Base-by-base conservation (phyloP, 2,113 vertebrate genomes). In the Prietella phreatophila region DNA sequence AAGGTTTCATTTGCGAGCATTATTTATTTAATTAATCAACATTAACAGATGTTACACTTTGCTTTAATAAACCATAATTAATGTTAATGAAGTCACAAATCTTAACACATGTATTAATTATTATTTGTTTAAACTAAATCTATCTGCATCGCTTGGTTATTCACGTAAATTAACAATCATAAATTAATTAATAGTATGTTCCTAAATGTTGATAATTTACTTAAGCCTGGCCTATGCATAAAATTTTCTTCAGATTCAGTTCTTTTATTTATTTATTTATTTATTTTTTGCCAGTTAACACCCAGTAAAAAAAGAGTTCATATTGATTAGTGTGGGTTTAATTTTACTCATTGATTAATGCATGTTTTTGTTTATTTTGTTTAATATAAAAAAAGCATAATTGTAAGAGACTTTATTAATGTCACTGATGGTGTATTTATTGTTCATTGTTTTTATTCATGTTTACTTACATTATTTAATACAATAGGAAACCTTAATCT, bases 11-110 rank as follows among this genome's bases (percentile, higher is more conserved):
- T 81, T 1, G n/a, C 5, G 8, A 17, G 15, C 27, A 15, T 15
- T 30, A 79, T 53, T 79, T 79, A 30, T 27, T 79, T 55, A n/a
- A 76, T 76, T 47, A 73, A 79, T 79, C 50, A 55, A 79, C 75
- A 58, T 58, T 50, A 81, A 56, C 79, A 36, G 27, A 4, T 58
- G n/a, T 81, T 81, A 56, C 33, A 56, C 5, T 20, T 55, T 30
- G n/a, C 19, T 80, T 80, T 55, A 56, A 3, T 20, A 33, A 56
- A 30, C 1, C 19, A 20, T 56, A 58, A 81, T 33, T 56, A 33
- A 81, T 36, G 30, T 80, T 80, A 55, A 80, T 80, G 8, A 55
- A 80, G 50, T 56, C 27, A 56, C 11, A 56, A 76, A 50, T 27
- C 11, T 47, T 50, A 22, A 33, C 15, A 9, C 14, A 14, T 55